A percentile compares a stretch with the other conserved stretches of the same genome.
phyloP scores from a whole-genome alignment of 2,113 vertebrate genomes.

The Stomatorhinus ivindoensis region DNA sequence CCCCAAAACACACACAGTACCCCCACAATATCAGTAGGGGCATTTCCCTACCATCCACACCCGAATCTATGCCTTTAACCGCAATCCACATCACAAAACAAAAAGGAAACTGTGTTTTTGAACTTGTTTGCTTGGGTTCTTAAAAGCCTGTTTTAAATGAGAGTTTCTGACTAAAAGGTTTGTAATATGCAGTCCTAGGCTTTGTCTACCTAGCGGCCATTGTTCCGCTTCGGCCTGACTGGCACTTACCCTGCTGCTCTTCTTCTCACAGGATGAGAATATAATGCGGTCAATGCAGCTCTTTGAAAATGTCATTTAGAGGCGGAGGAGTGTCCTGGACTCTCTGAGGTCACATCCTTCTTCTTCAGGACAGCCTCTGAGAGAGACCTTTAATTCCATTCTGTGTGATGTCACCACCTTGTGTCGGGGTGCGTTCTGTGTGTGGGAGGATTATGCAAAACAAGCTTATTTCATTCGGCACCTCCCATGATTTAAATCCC shows the following conservation, averaged over 20 bases:
- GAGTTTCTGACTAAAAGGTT: neutral
- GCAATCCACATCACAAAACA: neutral
- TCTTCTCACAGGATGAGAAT: constrained; percentile 83
- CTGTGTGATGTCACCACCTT: constrained; percentile 56
- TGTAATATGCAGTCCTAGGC: neutral
- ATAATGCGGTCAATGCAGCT: constrained; percentile 99
- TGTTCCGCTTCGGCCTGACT: neutral
- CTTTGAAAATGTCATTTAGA: constrained; percentile 97
- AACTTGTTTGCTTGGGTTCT: neutral
- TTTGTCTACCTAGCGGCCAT: neutral
- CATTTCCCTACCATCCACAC: neutral
- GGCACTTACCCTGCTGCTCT: neutral
- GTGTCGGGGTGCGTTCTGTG: constrained; percentile 45
- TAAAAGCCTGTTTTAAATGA: neutral
- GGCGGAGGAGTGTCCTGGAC: constrained; percentile 37
- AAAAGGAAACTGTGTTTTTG: neutral
- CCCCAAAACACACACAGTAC: neutral
- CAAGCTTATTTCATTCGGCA: constrained; percentile 53
- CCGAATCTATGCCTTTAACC: neutral
- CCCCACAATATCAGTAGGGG: neutral
- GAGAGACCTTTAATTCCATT: constrained; percentile 60
- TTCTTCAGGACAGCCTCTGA: constrained; percentile 46
- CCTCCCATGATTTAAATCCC: constrained; percentile 15
- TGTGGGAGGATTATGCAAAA: constrained; percentile 59
- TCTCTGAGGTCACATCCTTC: constrained; percentile 45